phyloP scores from a whole-genome alignment of 2,797 vertebrate species.

The Syngnathus acus region DNA sequence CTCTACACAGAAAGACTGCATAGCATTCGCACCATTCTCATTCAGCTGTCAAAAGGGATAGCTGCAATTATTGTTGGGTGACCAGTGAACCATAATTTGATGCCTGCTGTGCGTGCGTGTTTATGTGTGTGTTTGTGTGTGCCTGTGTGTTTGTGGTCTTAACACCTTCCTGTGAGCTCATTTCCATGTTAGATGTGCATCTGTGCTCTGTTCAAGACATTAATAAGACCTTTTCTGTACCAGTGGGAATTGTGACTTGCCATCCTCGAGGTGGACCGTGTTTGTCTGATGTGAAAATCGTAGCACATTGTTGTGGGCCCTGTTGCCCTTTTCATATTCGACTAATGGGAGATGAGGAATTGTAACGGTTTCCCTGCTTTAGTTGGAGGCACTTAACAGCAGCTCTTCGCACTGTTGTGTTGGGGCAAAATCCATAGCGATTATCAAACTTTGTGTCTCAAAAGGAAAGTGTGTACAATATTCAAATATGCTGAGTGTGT shows the following conservation, averaged over 20 bases:
- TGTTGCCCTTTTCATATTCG: conserved; percentile 24
- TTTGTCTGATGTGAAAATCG: conserved; percentile 15
- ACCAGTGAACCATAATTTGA: conserved; percentile 20
- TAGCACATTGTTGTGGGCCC: conserved; percentile 21
- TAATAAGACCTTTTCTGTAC: conserved; percentile 25
- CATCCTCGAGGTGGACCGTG: conserved; percentile 2
- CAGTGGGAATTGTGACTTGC: conserved; percentile 30
- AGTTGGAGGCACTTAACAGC: background rate
- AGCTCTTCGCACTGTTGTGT: background rate
- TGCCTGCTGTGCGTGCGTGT: conserved; percentile 3
- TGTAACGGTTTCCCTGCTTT: conserved; percentile 1
- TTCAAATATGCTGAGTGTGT: conserved; percentile 1
- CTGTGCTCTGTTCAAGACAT: conserved; percentile 15
- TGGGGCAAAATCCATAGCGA: background rate
- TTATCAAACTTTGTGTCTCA: background rate
- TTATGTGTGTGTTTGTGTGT: conserved; percentile 8
- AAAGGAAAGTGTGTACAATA: background rate
- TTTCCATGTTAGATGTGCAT: conserved; percentile 11
- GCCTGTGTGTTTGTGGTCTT: background rate
- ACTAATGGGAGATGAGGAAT: background rate
- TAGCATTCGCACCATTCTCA: background rate
- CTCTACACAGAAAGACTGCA: background rate
- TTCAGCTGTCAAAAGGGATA: conserved; percentile 18
- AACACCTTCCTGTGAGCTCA: conserved; percentile 1
- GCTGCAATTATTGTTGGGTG: conserved; percentile 16